phyloP scores from a whole-genome alignment of 2,113 vertebrate species.

The Paratilapia polleni region DNA sequence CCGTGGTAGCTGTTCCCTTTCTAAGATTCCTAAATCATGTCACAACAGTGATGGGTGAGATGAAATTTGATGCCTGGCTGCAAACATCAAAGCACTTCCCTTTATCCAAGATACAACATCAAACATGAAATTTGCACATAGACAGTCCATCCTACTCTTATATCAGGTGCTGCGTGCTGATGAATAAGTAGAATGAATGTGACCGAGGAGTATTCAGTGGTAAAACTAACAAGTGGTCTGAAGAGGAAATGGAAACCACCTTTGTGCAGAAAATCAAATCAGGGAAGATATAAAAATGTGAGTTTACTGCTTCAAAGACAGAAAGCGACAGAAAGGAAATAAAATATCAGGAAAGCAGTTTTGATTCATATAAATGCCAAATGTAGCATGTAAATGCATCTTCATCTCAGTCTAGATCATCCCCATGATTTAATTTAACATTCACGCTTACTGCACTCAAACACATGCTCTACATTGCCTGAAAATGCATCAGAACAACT shows the following conservation, averaged over 20 bases:
- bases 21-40: background rate
- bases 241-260: too few species aligned
- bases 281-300: background rate
- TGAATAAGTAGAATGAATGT: background rate
- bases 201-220: background rate
- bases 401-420: background rate
- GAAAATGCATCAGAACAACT: background rate
- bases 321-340: background rate
- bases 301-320: background rate
- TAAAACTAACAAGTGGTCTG: too few species aligned
- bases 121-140: background rate
- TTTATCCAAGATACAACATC: background rate
- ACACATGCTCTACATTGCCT: background rate
- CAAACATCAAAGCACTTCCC: constrained; percentile 2
- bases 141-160: background rate
- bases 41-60: background rate
- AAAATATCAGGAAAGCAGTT: background rate
- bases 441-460: background rate
- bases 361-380: background rate
- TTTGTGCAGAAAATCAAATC: background rate
- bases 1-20: background rate
- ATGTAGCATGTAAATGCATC: background rate
- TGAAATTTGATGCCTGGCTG: background rate
- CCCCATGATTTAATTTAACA: background rate
- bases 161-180: background rate